Evolutionary conservation across 2,113 vertebrate species (phyloP), one percentile per base, ranked within the genome.

Genomic region (Pristiophorus japonicus): DNA sequence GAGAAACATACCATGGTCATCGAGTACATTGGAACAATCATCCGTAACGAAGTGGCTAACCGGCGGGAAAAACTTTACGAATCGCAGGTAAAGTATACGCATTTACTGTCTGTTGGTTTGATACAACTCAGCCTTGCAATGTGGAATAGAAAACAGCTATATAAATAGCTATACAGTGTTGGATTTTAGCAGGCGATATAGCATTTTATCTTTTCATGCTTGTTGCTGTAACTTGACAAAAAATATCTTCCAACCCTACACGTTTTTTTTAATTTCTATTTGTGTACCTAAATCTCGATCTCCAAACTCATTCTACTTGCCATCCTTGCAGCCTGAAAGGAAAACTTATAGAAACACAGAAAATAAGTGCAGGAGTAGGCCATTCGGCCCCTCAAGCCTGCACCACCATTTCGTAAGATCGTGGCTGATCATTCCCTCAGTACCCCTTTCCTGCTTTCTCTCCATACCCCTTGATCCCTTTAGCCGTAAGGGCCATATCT

Each of bases 1-100:
- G 99, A 99, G 97, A 99, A 99, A 96, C 98, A 99, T 98, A 99
- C 99, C 96, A 99, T 99, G 99, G 98, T 99, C 97, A 99, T 99
- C 11, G 99, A 99, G 95, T 99, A 99, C 95, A 99, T 99, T 0
- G 99, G 99, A 94, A 99, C 99, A 0, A 98, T 99, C 96, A 99
- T 99, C 96, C 98, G 99, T 59, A 99, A 99, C 0, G 99, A 99
- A 96, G 99, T 99, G 0, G 99, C 99, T 65, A 98, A 99, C 97
- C 97, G 99, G 51, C 99, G 98, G 63, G 99, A 99, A 98, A 98
- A 99, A 95, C 98, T 99, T 59, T 99, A 99, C 1, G 99, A 99
- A 96, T 98, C 98, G 1, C 99, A 99, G 98, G 99, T 99, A 97
- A 0, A 0, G 65, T 12, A 45, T 45, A 27, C 38, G 88, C 55